Conservation (phyloP, 2,797 vertebrate genomes). For the Delichon dasypus region DNA sequence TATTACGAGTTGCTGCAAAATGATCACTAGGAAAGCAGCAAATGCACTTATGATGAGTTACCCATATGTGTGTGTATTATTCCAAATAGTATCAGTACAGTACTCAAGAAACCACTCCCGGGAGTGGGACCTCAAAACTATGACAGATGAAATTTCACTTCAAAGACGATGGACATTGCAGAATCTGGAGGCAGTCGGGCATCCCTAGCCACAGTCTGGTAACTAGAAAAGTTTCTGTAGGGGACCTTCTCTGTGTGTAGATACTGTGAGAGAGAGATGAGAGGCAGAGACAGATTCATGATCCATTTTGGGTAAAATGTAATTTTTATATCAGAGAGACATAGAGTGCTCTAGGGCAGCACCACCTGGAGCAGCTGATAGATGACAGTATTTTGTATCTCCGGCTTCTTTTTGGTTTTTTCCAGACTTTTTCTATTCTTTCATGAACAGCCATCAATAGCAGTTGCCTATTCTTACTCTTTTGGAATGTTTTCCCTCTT, state of each 20-base stretch:
- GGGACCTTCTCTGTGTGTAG: rapidly evolving
- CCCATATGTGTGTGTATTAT: neutral
- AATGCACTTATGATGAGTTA: neutral
- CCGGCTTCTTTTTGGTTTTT: neutral
- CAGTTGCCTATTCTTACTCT: neutral
- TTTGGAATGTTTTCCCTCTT: neutral
- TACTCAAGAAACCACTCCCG: neutral
- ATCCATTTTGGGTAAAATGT: neutral
- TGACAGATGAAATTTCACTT: neutral
- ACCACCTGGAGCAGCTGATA: neutral
- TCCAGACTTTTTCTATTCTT: neutral
- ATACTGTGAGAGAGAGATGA: neutral
- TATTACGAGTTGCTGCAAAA: neutral
- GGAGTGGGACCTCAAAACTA: neutral
- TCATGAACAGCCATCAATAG: neutral
- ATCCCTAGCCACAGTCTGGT: neutral
- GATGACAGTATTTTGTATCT: neutral
- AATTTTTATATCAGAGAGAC: neutral
- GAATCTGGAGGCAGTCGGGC: neutral
- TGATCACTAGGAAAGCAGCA: neutral
- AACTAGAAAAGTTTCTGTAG: neutral
- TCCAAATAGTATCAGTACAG: neutral
- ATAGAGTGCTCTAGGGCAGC: neutral
- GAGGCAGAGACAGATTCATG: neutral
- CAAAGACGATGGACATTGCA: rapidly evolving